Conservation (phyloP, 2,113 vertebrate species). For the Oreochromis spilurus region DNA sequence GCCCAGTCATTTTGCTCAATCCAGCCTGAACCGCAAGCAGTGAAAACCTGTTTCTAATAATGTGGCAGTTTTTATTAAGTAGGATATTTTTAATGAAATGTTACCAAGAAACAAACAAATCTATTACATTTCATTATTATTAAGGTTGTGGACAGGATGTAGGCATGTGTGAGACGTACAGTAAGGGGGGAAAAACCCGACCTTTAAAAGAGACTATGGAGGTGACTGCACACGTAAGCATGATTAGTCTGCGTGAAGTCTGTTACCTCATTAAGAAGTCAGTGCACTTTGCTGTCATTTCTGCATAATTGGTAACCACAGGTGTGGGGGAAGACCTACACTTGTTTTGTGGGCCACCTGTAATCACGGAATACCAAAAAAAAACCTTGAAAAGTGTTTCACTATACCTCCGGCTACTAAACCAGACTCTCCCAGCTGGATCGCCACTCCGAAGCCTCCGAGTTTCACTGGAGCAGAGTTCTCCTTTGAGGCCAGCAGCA, state of each 20-base stretch:
- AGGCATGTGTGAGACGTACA: not conserved
- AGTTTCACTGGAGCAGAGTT: slow-evolving; percentile 98
- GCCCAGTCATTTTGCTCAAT: rapidly evolving
- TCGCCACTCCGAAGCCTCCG: slow-evolving; percentile 96
- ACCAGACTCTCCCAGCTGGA: slow-evolving; percentile 96
- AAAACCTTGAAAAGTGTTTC: not conserved
- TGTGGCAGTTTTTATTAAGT: not conserved
- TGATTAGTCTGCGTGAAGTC: not conserved
- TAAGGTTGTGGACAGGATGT: too few species aligned
- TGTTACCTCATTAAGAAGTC: not conserved
- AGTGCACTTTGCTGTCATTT: not conserved
- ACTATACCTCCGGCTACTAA: slow-evolving; percentile 94
- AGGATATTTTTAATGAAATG: not conserved
- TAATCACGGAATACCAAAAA: rapidly evolving
- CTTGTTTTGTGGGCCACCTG: rapidly evolving
- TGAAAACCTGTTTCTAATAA: not conserved
- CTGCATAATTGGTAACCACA: not conserved
- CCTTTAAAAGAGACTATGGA: not conserved
- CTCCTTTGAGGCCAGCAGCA: slow-evolving; percentile 91
- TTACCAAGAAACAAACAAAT: not conserved
- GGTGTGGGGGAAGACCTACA: too few species aligned
- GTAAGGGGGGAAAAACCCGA: not conserved
- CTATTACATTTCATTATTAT: not conserved
- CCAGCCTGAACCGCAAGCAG: not conserved
- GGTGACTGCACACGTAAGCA: not conserved